phyloP scores from a whole-genome alignment of 2,113 vertebrate genomes.

The Puntigrus tetrazona region DNA sequence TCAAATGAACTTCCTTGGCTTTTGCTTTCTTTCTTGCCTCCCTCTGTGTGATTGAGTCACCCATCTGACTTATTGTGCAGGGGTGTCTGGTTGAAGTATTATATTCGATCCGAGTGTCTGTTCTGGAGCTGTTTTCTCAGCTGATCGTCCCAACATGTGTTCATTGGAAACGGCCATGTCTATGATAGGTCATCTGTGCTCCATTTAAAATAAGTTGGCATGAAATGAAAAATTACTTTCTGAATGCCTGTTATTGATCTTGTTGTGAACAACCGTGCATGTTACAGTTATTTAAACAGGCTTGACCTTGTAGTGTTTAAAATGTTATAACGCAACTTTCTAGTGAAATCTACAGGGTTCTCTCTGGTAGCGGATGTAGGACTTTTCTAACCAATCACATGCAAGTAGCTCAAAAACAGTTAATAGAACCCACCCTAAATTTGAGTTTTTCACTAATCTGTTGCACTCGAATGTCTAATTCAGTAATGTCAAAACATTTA shows the following conservation, averaged over 20 bases:
- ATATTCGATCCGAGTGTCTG: background rate
- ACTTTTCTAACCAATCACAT: background rate
- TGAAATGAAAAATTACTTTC: background rate
- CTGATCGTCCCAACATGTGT: background rate
- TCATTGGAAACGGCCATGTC: background rate
- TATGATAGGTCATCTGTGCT: background rate
- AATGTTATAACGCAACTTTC: background rate
- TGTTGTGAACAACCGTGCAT: background rate
- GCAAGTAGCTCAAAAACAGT: background rate
- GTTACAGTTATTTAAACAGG: background rate
- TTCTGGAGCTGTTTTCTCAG: background rate
- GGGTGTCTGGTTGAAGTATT: background rate
- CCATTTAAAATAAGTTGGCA: background rate
- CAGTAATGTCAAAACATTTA: background rate
- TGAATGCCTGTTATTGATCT: background rate
- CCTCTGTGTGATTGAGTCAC: background rate
- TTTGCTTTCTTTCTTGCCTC: background rate
- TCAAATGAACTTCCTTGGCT: background rate
- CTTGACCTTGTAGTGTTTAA: background rate
- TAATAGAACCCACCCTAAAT: background rate
- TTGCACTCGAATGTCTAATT: background rate
- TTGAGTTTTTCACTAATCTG: background rate
- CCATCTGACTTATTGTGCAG: conserved; percentile 4
- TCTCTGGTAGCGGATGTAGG: background rate
- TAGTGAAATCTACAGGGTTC: background rate